phyloP scores from a whole-genome alignment of 2,113 vertebrate species.

The Alectura lathami region DNA sequence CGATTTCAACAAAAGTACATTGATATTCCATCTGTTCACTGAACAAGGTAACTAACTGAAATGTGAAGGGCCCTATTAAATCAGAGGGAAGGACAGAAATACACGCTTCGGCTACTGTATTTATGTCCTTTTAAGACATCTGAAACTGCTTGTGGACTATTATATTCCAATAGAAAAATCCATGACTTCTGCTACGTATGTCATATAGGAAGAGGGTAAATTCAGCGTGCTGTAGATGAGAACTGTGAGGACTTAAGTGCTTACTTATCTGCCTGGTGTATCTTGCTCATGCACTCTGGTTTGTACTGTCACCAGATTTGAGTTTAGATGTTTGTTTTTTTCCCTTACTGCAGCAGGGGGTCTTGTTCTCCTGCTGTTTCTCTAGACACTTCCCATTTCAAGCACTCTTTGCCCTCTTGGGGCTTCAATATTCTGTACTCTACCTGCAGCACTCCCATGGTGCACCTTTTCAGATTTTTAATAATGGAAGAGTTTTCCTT shows the following conservation, averaged over 20 bases:
- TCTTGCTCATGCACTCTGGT: neutral
- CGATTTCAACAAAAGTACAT: neutral
- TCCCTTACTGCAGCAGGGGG: neutral
- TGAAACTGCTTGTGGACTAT: neutral
- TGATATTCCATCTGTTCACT: neutral
- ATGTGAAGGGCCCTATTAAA: neutral
- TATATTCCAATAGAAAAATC: neutral
- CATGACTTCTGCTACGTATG: neutral
- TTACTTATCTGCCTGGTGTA: neutral
- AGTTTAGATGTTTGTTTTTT: neutral
- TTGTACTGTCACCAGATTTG: neutral
- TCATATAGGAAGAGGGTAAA: neutral
- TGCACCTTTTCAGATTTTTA: neutral
- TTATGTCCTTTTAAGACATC: neutral
- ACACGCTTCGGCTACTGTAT: neutral
- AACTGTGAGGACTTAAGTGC: neutral
- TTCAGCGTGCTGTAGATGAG: neutral
- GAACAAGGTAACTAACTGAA: neutral
- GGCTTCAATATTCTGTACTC: neutral
- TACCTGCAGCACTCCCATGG: neutral
- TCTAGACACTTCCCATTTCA: neutral
- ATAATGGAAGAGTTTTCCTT: neutral
- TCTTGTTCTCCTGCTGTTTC: neutral
- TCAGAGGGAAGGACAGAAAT: neutral
- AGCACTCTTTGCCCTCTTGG: neutral